Percentiles rank a stretch among this genome's conserved stretches.
phyloP scores from a whole-genome alignment of 2,113 vertebrate species.

The Tympanuchus pallidicinctus region DNA sequence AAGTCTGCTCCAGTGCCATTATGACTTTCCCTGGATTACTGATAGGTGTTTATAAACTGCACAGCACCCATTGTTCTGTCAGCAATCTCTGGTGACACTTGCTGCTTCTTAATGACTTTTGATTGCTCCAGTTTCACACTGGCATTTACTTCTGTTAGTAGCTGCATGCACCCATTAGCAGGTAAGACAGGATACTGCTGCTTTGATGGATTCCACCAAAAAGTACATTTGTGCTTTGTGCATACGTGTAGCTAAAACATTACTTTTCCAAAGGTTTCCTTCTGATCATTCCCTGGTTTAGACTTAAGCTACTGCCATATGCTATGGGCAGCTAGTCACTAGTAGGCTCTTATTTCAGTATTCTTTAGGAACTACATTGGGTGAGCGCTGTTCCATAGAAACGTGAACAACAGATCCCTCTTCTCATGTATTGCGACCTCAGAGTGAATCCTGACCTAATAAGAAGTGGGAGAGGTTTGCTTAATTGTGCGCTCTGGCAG shows the following conservation, averaged over 20 bases:
- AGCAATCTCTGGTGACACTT: background rate
- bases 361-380: background rate
- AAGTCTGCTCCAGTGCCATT: background rate
- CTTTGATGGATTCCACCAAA: background rate
- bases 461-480: background rate
- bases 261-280: background rate
- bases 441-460: background rate
- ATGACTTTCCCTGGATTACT: background rate
- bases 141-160: background rate
- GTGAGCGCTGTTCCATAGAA: background rate
- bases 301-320: background rate
- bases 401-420: rapidly evolving
- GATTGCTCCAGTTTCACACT: background rate
- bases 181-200: background rate
- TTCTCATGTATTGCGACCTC: rapidly evolving
- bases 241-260: background rate
- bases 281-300: background rate
- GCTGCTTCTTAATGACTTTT: background rate
- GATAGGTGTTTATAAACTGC: background rate
- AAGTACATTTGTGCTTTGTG: background rate
- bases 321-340: background rate
- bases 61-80: background rate
- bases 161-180: background rate
- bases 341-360: background rate
- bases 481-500: too few relatives aligned